A percentile compares a stretch with the other conserved stretches of the same genome.
Conservation (phyloP, 92 coral and sea anemone genomes). For the Actinostola sp. region DNA sequence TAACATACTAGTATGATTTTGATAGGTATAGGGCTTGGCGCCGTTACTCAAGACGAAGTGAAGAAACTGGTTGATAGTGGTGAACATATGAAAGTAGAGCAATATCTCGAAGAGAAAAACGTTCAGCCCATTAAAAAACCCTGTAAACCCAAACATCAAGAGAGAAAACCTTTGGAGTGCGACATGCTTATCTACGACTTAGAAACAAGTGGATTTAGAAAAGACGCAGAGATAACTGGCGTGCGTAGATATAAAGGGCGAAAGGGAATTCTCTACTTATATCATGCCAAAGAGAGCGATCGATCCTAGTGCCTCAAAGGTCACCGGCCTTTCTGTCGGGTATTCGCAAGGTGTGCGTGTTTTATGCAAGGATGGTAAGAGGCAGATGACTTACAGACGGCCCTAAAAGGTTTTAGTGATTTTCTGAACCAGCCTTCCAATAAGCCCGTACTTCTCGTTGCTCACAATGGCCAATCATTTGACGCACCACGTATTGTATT, state of each 20-base stretch:
- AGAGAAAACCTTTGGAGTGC: not conserved
- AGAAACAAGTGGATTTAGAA: not conserved
- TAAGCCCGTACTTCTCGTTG: not conserved
- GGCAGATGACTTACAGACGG: not conserved
- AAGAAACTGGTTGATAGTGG: not conserved
- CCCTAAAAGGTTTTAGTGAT: not conserved
- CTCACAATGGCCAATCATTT: not conserved
- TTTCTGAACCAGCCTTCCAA: not conserved
- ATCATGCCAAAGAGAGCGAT: not conserved
- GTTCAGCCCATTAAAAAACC: not conserved
- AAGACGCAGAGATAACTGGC: conserved; percentile 1
- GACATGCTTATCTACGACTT: not conserved
- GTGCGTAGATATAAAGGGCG: not conserved
- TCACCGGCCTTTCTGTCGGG: not conserved
- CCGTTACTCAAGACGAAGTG: not conserved
- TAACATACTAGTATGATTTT: no score
- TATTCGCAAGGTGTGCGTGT: not conserved
- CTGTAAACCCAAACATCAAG: not conserved
- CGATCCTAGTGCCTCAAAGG: not conserved
- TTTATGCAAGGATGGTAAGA: not conserved
- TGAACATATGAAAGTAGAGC: not conserved
- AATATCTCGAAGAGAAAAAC: not conserved
- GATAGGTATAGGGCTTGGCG: no score
- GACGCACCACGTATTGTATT: conserved; percentile 1
- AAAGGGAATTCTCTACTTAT: not conserved